These are phyloP conservation scores for Poeciliopsis prolifica DNA, from an alignment of 2,113 vertebrate genomes.

Conservation along the genomic window DNA sequence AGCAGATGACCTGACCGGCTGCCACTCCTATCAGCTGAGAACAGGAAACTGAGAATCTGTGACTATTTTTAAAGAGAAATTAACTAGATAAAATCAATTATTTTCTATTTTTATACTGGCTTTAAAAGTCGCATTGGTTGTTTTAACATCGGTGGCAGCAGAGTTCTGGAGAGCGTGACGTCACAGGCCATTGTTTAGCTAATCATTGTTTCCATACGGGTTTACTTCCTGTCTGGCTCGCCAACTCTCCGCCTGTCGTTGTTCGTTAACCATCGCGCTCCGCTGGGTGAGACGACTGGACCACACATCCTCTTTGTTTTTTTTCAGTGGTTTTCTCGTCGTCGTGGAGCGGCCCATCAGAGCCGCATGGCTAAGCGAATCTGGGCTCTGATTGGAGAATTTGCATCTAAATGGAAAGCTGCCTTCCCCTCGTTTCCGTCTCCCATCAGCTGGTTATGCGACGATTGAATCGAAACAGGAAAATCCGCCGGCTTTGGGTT, in stretches of 20 bases:
- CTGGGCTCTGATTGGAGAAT: conserved; percentile 55
- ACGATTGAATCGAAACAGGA: conserved; percentile 29
- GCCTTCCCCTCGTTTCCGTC: conserved; percentile 40
- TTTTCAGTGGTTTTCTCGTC: conserved; percentile 47
- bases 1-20: too few relatives aligned
- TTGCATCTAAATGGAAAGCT: conserved; percentile 80
- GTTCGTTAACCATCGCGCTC: conserved; percentile 33
- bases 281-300: conserved; percentile 3
- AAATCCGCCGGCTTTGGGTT: conserved; percentile 17
- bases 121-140: too few relatives aligned
- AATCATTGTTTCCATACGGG: conserved; percentile 19
- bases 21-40: too few relatives aligned
- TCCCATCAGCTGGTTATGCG: conserved; percentile 64
- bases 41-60: too few relatives aligned
- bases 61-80: too few relatives aligned
- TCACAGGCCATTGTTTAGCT: background rate
- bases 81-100: too few relatives aligned
- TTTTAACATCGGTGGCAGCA: too few relatives aligned
- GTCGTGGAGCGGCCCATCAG: conserved; percentile 58
- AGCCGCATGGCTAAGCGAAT: conserved; percentile 66
- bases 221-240: background rate
- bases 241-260: conserved; percentile 43
- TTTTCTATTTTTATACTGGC: too few relatives aligned
- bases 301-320: conserved; percentile 28
- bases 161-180: too few relatives aligned